These are phyloP conservation scores for Sciurus carolinensis DNA, from an alignment of 2,797 vertebrate species.

Conservation along the genomic window DNA sequence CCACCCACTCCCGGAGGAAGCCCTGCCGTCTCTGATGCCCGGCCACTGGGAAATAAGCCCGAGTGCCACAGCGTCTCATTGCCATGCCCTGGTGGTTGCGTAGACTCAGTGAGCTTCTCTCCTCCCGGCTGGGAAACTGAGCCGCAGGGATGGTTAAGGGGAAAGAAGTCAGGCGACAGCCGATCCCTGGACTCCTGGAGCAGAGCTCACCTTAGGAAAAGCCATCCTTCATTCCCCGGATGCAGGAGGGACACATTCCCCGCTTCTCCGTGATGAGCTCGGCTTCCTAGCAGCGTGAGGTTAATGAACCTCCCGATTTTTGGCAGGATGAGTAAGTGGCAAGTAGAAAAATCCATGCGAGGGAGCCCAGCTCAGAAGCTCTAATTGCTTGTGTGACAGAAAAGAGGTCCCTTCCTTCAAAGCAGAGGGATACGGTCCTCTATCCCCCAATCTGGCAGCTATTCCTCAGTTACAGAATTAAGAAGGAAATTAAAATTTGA, in stretches of 20 bases:
- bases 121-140: not conserved
- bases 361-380: not conserved
- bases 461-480: slow-evolving; percentile 71
- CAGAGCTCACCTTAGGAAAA: not conserved
- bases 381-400: not conserved
- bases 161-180: not conserved
- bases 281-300: not conserved
- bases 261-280: not conserved
- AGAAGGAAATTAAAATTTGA: slow-evolving; percentile 78
- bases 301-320: slow-evolving; percentile 14
- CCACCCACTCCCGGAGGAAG: not conserved
- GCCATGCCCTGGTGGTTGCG: not conserved
- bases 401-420: not conserved
- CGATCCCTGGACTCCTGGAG: too few species aligned
- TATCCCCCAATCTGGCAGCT: not conserved
- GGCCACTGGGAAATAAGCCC: not conserved
- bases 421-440: not conserved
- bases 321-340: slow-evolving; percentile 50
- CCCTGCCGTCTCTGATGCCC: fast-evolving
- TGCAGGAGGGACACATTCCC: not conserved
- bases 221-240: not conserved
- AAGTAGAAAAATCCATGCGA: not conserved
- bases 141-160: not conserved
- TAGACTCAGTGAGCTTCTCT: not conserved
- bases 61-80: fast-evolving